Percentiles rank a stretch among this genome's conserved stretches.
phyloP scores from a whole-genome alignment of 2,888 invertebrate genomes.

The Aricia artaxerxes region DNA sequence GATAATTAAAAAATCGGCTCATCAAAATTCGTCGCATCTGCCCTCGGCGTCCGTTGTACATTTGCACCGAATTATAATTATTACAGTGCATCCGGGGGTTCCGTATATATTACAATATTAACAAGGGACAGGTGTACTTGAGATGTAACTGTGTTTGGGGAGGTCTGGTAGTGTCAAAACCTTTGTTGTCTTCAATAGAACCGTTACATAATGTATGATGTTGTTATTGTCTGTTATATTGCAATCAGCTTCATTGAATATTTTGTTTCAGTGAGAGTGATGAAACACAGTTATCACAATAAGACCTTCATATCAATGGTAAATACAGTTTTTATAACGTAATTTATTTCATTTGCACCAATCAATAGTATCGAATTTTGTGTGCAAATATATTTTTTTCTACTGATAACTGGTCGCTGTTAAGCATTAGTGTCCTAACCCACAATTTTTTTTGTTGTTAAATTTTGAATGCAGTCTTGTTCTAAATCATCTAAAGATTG shows the following conservation, averaged over 20 bases:
- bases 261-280: background rate
- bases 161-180: slow-evolving; percentile 10
- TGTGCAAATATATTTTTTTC: no score
- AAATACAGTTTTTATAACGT: no score
- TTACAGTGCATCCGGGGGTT: slow-evolving; percentile 66
- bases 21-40: slow-evolving; percentile 25
- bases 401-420: no score
- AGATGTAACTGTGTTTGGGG: slow-evolving; percentile 20
- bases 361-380: no score
- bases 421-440: no score
- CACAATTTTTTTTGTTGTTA: no score
- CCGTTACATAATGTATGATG: background rate
- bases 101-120: slow-evolving; percentile 72
- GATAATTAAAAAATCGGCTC: slow-evolving; percentile 27
- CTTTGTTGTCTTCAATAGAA: background rate
- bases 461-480: no score
- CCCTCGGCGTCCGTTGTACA: slow-evolving; percentile 44
- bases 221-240: background rate
- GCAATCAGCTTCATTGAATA: background rate
- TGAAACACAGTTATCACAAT: background rate
- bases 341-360: no score
- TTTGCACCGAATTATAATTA: slow-evolving; percentile 78
- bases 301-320: no score
- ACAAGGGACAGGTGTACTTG: slow-evolving; percentile 61
- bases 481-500: no score